Evolutionary conservation across 1,140 invertebrate genomes (phyloP).

Genomic region (Diprion similis): DNA sequence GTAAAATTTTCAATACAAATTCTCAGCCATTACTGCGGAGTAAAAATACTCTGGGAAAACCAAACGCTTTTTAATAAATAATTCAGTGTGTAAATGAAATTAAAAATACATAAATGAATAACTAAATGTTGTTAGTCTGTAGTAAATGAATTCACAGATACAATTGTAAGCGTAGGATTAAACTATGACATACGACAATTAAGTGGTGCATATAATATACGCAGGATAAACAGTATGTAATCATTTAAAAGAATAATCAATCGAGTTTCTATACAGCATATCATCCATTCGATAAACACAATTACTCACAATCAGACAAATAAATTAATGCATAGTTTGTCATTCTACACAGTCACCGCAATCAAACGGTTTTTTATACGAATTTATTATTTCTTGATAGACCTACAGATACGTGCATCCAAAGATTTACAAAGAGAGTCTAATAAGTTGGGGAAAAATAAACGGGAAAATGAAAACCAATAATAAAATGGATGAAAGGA

Average conservation of each 20-base stretch:
- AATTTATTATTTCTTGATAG: background rate
- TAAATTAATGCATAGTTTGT: no score
- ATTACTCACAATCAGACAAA: no score
- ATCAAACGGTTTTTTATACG: background rate
- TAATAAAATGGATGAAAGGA: no score
- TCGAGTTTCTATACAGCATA: no score
- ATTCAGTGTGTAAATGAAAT: constrained; percentile 23
- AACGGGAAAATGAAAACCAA: no score
- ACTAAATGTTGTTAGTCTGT: background rate
- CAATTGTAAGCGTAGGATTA: background rate
- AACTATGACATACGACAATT: background rate
- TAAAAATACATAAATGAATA: no score
- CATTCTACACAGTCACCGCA: no score
- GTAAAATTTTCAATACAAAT: constrained; percentile 17
- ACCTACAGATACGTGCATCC: background rate
- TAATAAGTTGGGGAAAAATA: no score
- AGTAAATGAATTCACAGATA: background rate
- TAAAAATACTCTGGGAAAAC: constrained; percentile 47
- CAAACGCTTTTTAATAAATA: constrained; percentile 47
- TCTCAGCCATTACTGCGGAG: constrained; percentile 31
- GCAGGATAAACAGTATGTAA: background rate
- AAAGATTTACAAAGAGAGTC: no score
- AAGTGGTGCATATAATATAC: background rate
- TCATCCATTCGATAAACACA: no score
- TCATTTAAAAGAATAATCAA: no score